Percentiles rank a stretch among this genome's conserved stretches.
These are phyloP conservation scores for Antheraea pernyi DNA, from an alignment of 1,140 invertebrate genomes.

Conservation along the genomic window DNA sequence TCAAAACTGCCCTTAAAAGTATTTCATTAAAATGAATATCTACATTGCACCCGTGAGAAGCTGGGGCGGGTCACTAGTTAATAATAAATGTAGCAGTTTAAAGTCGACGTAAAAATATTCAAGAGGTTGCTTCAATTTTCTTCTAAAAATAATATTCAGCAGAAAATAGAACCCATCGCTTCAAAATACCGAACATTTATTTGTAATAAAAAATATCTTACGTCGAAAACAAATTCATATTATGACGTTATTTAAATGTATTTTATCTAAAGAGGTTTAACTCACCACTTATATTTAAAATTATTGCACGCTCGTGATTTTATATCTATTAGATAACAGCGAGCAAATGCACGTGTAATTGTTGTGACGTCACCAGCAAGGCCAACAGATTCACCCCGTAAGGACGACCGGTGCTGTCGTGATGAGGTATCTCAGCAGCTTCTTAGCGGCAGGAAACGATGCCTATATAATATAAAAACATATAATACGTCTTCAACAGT, in stretches of 20 bases:
- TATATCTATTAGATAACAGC: conserved; percentile 7
- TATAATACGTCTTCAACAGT: conserved; percentile 9
- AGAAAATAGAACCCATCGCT: background rate
- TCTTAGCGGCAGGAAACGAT: conserved; percentile 33
- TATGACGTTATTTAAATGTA: background rate
- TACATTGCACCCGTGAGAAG: no score
- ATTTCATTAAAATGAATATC: no score
- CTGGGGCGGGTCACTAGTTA: background rate
- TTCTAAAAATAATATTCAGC: background rate
- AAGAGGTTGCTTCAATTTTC: background rate
- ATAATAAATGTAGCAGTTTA: background rate
- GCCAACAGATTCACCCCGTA: conserved; percentile 27
- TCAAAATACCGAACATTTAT: background rate
- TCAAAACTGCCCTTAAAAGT: no score
- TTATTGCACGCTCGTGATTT: conserved; percentile 7
- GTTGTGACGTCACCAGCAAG: conserved; percentile 41
- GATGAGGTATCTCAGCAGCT: conserved; percentile 25
- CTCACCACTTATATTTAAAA: background rate
- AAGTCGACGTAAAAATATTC: background rate
- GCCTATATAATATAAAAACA: conserved; percentile 12
- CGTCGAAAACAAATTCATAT: background rate
- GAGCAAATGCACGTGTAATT: conserved; percentile 9
- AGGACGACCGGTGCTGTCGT: conserved; percentile 33
- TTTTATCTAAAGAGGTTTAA: background rate
- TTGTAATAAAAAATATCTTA: background rate